Conservation (phyloP, 1,140 invertebrate genomes). For the Mycetomoellerius zeteki region DNA sequence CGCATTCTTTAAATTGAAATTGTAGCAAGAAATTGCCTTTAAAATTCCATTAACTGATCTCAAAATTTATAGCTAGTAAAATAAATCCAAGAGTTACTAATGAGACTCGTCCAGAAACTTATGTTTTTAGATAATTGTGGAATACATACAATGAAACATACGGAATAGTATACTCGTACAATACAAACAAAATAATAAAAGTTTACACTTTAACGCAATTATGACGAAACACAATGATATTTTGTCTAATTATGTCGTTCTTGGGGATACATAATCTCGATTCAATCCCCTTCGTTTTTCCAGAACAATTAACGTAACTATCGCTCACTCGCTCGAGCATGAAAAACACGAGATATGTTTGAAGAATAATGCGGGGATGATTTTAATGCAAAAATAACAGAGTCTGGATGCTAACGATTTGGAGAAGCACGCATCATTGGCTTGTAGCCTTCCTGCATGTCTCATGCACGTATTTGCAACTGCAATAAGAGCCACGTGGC, state of each 20-base stretch:
- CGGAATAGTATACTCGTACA: neutral
- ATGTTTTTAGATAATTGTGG: neutral
- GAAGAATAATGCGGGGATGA: slow-evolving; percentile 70
- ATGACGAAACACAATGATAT: neutral
- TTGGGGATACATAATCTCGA: slow-evolving; percentile 8
- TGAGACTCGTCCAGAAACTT: neutral
- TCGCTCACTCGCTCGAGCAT: slow-evolving; percentile 19
- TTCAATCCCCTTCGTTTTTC: slow-evolving; percentile 54
- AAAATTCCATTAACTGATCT: slow-evolving; percentile 64
- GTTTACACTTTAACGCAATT: neutral
- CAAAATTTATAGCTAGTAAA: slow-evolving; percentile 62
- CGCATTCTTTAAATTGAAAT: slow-evolving; percentile 63
- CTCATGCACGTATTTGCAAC: slow-evolving; percentile 74
- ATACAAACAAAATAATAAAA: neutral
- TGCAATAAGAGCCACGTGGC: slow-evolving; percentile 71
- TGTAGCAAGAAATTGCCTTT: slow-evolving; percentile 68
- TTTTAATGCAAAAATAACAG: slow-evolving; percentile 85
- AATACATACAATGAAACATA: neutral
- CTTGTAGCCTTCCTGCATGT: slow-evolving; percentile 76
- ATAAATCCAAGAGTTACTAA: slow-evolving; percentile 3
- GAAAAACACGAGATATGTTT: slow-evolving; percentile 57
- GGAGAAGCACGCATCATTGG: slow-evolving; percentile 80
- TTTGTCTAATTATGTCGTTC: neutral
- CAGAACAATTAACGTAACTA: slow-evolving; percentile 78
- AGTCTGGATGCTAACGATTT: slow-evolving; percentile 82